These are phyloP conservation scores for Melospiza melodia DNA, from an alignment of 2,113 vertebrate genomes.

Conservation along the genomic window DNA sequence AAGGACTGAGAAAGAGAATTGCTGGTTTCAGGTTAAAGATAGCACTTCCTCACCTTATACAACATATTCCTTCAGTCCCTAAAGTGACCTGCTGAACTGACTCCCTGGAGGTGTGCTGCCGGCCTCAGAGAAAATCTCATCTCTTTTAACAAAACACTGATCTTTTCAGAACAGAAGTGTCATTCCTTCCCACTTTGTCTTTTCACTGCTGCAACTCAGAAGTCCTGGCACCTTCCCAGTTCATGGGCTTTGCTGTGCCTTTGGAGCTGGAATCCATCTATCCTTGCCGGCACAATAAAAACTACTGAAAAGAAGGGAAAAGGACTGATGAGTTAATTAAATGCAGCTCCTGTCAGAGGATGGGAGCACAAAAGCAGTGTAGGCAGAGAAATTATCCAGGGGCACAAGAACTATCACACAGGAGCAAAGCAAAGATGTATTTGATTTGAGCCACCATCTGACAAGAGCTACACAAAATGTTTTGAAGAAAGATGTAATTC, in stretches of 20 bases:
- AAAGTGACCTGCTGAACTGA: background rate
- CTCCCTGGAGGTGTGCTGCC: background rate
- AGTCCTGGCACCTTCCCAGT: background rate
- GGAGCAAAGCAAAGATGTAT: background rate
- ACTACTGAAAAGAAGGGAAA: background rate
- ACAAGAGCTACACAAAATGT: background rate
- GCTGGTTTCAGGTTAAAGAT: background rate
- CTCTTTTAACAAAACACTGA: background rate
- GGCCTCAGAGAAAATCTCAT: background rate
- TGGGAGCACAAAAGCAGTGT: background rate
- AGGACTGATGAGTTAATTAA: background rate
- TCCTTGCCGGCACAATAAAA: background rate
- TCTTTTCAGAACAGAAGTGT: background rate
- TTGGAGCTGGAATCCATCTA: background rate
- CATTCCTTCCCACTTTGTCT: background rate
- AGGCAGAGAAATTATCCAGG: background rate
- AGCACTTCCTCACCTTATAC: background rate
- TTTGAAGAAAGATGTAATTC: background rate
- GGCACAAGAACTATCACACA: background rate
- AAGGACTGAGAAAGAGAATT: background rate
- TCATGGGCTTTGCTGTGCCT: background rate
- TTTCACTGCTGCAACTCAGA: background rate
- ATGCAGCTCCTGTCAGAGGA: background rate
- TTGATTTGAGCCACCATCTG: background rate
- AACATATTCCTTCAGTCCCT: background rate